phyloP scores from a whole-genome alignment of 2,113 vertebrate genomes.

The Myodes glareolus region DNA sequence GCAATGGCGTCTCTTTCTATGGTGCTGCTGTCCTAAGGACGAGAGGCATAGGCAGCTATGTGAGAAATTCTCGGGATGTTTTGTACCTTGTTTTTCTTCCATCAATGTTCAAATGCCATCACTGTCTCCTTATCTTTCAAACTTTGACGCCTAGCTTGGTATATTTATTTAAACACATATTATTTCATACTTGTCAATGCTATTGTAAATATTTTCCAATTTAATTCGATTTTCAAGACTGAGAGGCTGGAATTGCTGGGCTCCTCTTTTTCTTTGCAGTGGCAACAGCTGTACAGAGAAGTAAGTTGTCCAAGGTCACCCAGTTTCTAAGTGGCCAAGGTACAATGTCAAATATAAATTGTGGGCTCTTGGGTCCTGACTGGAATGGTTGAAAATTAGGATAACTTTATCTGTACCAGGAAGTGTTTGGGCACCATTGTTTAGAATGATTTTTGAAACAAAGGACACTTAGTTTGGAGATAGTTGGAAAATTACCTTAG shows the following conservation, averaged over 20 bases:
- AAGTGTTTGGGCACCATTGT: background rate
- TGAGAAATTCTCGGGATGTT: background rate
- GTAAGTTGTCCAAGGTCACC: background rate
- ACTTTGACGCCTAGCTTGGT: background rate
- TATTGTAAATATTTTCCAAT: background rate
- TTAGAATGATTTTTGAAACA: background rate
- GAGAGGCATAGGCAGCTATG: background rate
- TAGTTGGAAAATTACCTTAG: background rate
- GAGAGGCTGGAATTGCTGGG: background rate
- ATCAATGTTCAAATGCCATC: background rate
- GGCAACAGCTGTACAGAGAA: background rate
- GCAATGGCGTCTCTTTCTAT: background rate
- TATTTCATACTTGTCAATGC: background rate
- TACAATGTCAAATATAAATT: background rate
- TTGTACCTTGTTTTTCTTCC: background rate
- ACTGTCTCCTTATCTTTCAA: slow-evolving; percentile 17
- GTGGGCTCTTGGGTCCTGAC: background rate
- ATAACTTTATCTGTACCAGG: background rate
- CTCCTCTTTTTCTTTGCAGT: background rate
- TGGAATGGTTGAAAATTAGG: background rate
- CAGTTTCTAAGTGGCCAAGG: background rate
- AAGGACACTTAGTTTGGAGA: background rate
- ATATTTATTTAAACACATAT: slow-evolving; percentile 6
- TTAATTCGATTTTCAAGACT: background rate
- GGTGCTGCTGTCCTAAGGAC: background rate